phyloP scores from a whole-genome alignment of 2,888 invertebrate genomes.

The Choreutis nemorana region DNA sequence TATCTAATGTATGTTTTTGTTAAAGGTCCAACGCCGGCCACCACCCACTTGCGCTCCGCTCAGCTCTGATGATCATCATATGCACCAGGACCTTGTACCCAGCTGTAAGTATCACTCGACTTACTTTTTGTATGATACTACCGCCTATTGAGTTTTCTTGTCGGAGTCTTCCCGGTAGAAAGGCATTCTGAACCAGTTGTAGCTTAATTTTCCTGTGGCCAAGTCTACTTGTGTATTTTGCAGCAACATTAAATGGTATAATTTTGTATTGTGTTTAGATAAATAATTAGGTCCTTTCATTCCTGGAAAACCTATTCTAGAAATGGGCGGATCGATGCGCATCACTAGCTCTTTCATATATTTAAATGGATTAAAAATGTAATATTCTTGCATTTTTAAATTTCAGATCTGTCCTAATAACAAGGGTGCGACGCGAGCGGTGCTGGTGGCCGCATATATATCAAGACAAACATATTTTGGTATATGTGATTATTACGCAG shows the following conservation, averaged over 20 bases:
- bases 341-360: too few relatives aligned
- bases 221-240: neutral
- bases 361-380: constrained; percentile 1
- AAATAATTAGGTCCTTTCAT: too few relatives aligned
- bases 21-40: constrained; percentile 54
- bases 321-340: too few relatives aligned
- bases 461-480: constrained; percentile 66
- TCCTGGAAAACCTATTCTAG: too few relatives aligned
- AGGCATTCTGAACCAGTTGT: too few relatives aligned
- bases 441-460: constrained; percentile 46
- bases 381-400: constrained; percentile 10
- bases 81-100: constrained; percentile 58
- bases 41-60: constrained; percentile 52
- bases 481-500: constrained; percentile 62
- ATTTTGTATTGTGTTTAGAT: too few relatives aligned
- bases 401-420: constrained; percentile 64
- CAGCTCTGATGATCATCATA: constrained; percentile 50
- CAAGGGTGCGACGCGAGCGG: constrained; percentile 26
- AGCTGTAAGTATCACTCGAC: constrained; percentile 48
- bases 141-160: too few relatives aligned
- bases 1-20: neutral
- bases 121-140: neutral
- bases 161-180: too few relatives aligned
- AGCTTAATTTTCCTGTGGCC: too few relatives aligned
- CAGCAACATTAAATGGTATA: too few relatives aligned